A percentile compares a stretch with the other conserved stretches of the same genome.
phyloP scores from a whole-genome alignment of 2,113 vertebrate genomes.

The Centrocercus urophasianus region DNA sequence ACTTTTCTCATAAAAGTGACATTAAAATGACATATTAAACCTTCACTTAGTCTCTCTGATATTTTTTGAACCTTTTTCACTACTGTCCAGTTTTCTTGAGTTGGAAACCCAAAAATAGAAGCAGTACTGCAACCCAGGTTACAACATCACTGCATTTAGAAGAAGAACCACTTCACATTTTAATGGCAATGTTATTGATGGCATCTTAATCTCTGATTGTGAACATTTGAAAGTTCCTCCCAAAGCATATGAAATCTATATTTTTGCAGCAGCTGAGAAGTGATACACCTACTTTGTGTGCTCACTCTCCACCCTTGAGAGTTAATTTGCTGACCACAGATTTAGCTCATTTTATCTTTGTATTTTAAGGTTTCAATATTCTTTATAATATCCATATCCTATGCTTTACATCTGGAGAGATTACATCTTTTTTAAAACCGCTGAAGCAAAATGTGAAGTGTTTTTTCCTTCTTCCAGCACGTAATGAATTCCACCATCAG shows the following conservation, averaged over 20 bases:
- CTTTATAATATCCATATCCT: background rate
- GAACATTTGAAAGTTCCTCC: background rate
- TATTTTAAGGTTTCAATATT: background rate
- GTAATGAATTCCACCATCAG: background rate
- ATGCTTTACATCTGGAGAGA: background rate
- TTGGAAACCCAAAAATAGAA: background rate
- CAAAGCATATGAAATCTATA: background rate
- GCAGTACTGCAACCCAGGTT: background rate
- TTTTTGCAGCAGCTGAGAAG: background rate
- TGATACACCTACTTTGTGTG: background rate
- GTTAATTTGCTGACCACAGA: background rate
- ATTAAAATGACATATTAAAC: background rate
- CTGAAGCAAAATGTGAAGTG: background rate
- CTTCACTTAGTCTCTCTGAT: background rate
- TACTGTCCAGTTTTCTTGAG: background rate
- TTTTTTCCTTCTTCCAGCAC: background rate
- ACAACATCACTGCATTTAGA: background rate
- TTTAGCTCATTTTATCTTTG: background rate
- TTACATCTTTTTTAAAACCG: background rate
- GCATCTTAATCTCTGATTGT: background rate
- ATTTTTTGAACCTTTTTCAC: background rate
- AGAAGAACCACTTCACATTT: background rate
- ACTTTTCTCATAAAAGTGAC: background rate
- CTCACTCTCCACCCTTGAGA: background rate
- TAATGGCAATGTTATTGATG: background rate